Conservation (phyloP, 2,113 vertebrate species). For the Neoarius graeffei region DNA sequence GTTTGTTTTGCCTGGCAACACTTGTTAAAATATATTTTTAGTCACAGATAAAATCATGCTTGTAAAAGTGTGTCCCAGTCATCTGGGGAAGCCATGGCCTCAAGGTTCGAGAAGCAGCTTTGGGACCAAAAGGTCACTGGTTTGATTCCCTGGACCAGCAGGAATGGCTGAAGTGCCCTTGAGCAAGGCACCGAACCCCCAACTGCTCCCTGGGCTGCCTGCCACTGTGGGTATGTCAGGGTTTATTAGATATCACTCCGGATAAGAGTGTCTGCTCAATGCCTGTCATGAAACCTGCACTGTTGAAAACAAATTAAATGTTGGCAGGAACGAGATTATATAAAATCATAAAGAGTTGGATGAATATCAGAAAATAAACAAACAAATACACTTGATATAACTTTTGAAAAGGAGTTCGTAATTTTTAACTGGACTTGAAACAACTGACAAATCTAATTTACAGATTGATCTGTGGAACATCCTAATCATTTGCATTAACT, state of each 20-base stretch:
- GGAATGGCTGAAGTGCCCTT: too few relatives aligned
- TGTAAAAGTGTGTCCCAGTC: not conserved
- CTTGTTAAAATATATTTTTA: not conserved
- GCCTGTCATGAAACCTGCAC: too few relatives aligned
- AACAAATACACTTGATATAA: not conserved
- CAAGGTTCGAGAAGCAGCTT: too few relatives aligned
- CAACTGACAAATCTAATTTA: not conserved
- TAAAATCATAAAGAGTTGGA: not conserved
- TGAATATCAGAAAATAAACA: not conserved
- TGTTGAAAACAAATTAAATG: not conserved
- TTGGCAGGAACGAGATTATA: too few relatives aligned
- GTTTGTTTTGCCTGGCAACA: too few relatives aligned
- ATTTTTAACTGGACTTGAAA: not conserved
- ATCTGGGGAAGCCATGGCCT: not conserved
- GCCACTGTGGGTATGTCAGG: too few relatives aligned
- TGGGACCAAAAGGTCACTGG: too few relatives aligned
- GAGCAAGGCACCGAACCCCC: too few relatives aligned
- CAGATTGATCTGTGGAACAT: not conserved
- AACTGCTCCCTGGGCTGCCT: too few relatives aligned
- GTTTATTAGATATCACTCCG: too few relatives aligned
- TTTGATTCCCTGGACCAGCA: too few relatives aligned
- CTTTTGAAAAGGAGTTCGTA: not conserved
- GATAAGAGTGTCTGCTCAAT: too few relatives aligned
- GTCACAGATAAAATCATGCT: not conserved
- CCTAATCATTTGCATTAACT: not conserved